Evolutionary conservation across 2,797 vertebrate species (phyloP).

Genomic region (Amphiprion clarkii): DNA sequence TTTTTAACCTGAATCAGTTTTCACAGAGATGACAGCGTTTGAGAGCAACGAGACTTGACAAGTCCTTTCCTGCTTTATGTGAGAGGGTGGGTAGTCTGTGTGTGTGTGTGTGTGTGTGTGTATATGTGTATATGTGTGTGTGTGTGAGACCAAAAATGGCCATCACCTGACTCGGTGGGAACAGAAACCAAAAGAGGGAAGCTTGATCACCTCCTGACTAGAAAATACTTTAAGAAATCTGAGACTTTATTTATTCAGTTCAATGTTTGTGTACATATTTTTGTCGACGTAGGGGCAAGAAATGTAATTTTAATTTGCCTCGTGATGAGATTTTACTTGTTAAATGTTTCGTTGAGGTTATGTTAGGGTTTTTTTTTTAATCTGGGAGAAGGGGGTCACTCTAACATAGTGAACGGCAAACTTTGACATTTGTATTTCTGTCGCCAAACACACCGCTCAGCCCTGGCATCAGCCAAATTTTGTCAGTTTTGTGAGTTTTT

Average conservation of each 20-base stretch:
- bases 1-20: not conserved
- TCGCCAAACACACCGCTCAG: conserved; percentile 29
- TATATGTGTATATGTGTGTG: not conserved
- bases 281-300: conserved; percentile 21
- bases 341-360: conserved; percentile 37
- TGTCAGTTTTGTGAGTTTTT: not conserved
- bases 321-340: conserved; percentile 58
- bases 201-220: conserved; percentile 57
- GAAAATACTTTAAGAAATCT: conserved; percentile 63
- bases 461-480: conserved; percentile 12
- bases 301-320: conserved; percentile 55
- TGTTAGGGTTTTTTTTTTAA: conserved; percentile 25
- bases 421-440: conserved; percentile 28
- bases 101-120: conserved; percentile 4
- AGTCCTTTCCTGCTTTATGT: conserved; percentile 30
- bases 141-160: conserved; percentile 62
- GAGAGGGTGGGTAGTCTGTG: not conserved
- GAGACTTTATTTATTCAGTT: conserved; percentile 89
- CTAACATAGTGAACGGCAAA: not conserved
- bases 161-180: conserved; percentile 44
- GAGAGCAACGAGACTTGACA: conserved; percentile 13
- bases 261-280: conserved; percentile 77
- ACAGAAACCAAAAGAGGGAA: conserved; percentile 69
- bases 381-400: conserved; percentile 2
- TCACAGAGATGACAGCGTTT: conserved; percentile 1